Percentiles rank a stretch among this genome's conserved stretches.
Conservation (phyloP, 2,888 invertebrate genomes). For the Andrena bicolor region DNA sequence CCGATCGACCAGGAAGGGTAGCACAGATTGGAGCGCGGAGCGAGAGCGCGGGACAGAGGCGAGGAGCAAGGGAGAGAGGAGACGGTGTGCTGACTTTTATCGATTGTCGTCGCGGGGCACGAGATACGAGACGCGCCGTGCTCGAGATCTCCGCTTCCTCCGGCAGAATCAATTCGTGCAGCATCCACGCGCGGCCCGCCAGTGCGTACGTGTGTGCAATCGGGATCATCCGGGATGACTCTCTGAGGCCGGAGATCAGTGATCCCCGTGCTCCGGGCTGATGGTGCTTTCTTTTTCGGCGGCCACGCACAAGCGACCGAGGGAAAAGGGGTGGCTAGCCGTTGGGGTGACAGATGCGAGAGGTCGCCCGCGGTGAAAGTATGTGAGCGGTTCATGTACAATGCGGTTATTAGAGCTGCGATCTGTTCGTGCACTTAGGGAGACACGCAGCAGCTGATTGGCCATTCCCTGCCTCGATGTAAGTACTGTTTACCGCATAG, state of each 20-base stretch:
- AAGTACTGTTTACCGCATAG: slow-evolving; percentile 21
- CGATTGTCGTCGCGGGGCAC: slow-evolving; percentile 58
- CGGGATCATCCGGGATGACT: slow-evolving; percentile 31
- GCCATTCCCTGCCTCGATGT: slow-evolving; percentile 4
- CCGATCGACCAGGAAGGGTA: background rate
- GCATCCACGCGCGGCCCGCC: slow-evolving; percentile 28
- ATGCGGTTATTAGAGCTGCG: slow-evolving; percentile 36
- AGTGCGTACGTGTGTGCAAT: background rate
- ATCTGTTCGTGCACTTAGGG: slow-evolving; percentile 26
- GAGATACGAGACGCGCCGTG: slow-evolving; percentile 46
- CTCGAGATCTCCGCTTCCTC: slow-evolving; percentile 47
- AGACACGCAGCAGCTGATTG: slow-evolving; percentile 22
- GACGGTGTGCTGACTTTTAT: slow-evolving; percentile 46
- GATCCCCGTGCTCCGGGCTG: slow-evolving; percentile 11
- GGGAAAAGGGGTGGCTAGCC: slow-evolving; percentile 25
- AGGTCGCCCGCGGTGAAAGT: slow-evolving; percentile 48
- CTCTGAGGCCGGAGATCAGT: background rate
- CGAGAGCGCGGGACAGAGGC: background rate
- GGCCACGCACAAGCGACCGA: slow-evolving; percentile 16
- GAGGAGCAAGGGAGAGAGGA: background rate
- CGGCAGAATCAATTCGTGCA: slow-evolving; percentile 51
- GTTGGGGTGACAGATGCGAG: slow-evolving; percentile 53
- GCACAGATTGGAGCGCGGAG: slow-evolving; percentile 7
- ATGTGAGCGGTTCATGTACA: slow-evolving; percentile 38
- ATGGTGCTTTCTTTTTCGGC: slow-evolving; percentile 26